Evolutionary conservation across 2,797 vertebrate species (phyloP), one percentile per base, ranked within the genome.

Genomic region (Scarus forsteni): DNA sequence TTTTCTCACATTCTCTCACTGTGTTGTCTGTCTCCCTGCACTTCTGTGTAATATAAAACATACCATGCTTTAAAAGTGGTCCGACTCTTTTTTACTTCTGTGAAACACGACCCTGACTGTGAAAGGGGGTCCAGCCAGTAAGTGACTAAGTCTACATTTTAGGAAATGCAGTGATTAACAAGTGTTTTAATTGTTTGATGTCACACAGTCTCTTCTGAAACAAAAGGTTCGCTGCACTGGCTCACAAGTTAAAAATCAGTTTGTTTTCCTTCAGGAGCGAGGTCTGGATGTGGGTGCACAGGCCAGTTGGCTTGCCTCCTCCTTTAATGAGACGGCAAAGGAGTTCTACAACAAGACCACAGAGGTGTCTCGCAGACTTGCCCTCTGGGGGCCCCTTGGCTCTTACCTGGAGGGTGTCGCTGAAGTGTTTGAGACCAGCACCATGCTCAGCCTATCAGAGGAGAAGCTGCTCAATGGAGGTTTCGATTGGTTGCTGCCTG

Each of bases 261-360:
- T 94, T 15, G 14, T 38, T 9, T 7, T 35, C 40, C 94, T 94
- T 27, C 86, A 96, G 85, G 95, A 98, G 85, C 94, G 94, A 79
- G 96, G 94, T 70, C 93, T 98, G 90, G 97, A 98, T 63, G 93
- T 96, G 3, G 93, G 93, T 11, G 94, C 94, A 3, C 92, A 96
- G 80, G 96, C 97, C 1, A 86, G 93, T 68, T 96, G 94, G 77
- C 84, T 98, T 73, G 95, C 96, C 1, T 57, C 79, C 64, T 94
- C 94, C 81, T 99, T 99, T 80, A 91, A 80, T 14, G 91, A 95
- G 63, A 96, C 92, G 10, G 97, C 98, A 64, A 97, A 96, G 75
- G 96, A 98, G 77, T 99, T 99, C 88, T 96, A 98, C 90, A 92
- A 96, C 52, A 96, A 94, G 78, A 98, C 96, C 85, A 97, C 96